Evolutionary conservation across 2,888 invertebrate genomes (phyloP), one percentile per base, ranked within the genome.

Genomic region (Acrobasis repandana): DNA sequence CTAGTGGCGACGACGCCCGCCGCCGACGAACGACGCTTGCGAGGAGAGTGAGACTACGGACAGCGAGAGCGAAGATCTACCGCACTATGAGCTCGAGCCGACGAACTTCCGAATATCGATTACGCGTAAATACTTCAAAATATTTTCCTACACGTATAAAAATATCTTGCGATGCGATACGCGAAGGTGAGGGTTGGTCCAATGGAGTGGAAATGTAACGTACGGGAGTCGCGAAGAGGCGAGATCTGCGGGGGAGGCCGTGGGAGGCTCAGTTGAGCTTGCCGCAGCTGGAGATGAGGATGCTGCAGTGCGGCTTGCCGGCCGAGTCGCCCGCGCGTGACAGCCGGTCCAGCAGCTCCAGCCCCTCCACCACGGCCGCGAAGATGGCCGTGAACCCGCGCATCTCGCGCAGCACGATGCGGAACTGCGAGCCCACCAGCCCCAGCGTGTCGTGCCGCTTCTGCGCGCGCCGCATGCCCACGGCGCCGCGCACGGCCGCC

Each of bases 341-440:
- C 73, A 96, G 95, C 80, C 95, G 95, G 80, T 96, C 96, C 64
- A 96, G 94, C 73, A 96, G 90, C 74, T 96, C 96, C 67, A 96
- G 91, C 16, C 96, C 96, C 75, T 96, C 96, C 70, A 96, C 94
- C 14, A 97, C 96, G 85, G 95, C 95, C 43, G 95, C 96, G 80
- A 97, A 96, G 68, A 96, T 96, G 49, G 95, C 96, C 6, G 96
- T 96, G 85, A 96, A 96, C 50, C 96, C 96, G 65, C 96, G 93
- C 95, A 96, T 96, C 81, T 96, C 96, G 70, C 96, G 95, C 74
- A 96, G 88, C 71, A 96, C 95, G 67, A 96, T 94, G 67, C 96
- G 94, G 88, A 96, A 97, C 84, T 96, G 96, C 62, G 96, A 96
- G 28, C 96, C 96, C n/a, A 96, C 96, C 93, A 96, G 94, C 57